Percentiles rank a stretch among this genome's conserved stretches.
phyloP scores from a whole-genome alignment of 2,888 invertebrate species.

The Epirrita christyi region DNA sequence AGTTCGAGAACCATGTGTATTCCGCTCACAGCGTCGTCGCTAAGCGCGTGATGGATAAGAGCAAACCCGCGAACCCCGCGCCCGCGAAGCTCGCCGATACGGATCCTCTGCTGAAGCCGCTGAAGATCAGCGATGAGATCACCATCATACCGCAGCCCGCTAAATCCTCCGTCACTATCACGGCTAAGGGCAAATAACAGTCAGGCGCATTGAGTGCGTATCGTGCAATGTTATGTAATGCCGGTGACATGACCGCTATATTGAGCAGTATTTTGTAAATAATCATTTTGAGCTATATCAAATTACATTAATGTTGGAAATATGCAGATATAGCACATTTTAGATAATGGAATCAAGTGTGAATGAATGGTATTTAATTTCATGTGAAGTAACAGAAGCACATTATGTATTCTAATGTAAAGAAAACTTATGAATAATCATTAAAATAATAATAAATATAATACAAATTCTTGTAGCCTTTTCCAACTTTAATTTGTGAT shows the following conservation, averaged over 20 bases:
- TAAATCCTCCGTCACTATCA: conserved; percentile 74
- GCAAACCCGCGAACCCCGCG: conserved; percentile 60
- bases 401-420: conserved; percentile 58
- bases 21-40: conserved; percentile 97
- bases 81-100: conserved; percentile 55
- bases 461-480: conserved; percentile 37
- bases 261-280: conserved; percentile 80
- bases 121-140: conserved; percentile 96
- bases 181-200: conserved; percentile 79
- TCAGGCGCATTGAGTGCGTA: conserved; percentile 50
- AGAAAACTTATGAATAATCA: conserved; percentile 26
- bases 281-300: conserved; percentile 63
- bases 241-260: conserved; percentile 53
- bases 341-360: conserved; percentile 61
- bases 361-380: conserved; percentile 63
- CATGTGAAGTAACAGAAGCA: conserved; percentile 32
- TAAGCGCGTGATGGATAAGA: conserved; percentile 93
- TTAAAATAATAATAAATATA: conserved; percentile 42
- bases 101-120: conserved; percentile 90
- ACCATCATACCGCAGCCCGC: conserved; percentile 96
- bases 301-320: conserved; percentile 63
- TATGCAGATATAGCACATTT: conserved; percentile 63
- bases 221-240: conserved; percentile 50
- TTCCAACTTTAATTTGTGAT: conserved; percentile 54
- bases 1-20: conserved; percentile 97